Conservation (phyloP, 2,888 invertebrate species). For the Cheilosia vulpina region DNA sequence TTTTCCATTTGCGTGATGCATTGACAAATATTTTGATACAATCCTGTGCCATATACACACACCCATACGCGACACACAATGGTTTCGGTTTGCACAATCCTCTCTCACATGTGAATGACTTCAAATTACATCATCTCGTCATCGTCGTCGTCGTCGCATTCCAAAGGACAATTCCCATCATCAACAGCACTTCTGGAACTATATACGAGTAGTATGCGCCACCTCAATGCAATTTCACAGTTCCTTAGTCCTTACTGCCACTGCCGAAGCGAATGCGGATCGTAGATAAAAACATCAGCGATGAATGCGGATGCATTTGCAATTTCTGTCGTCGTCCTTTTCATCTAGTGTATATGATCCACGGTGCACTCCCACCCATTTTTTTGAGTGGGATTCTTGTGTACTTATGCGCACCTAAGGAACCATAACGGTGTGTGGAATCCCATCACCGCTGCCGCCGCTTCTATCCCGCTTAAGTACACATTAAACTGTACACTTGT, state of each 20-base stretch:
- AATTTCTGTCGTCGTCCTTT: conserved; percentile 68
- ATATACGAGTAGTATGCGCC: background rate
- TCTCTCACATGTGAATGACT: conserved; percentile 62
- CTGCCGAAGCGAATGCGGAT: conserved; percentile 59
- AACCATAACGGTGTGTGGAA: conserved; percentile 57
- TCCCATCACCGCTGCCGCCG: conserved; percentile 27
- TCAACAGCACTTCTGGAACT: conserved; percentile 19
- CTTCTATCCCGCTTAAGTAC: conserved; percentile 44
- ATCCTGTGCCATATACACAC: conserved; percentile 11
- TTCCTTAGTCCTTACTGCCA: conserved; percentile 61
- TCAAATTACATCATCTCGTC: conserved; percentile 60
- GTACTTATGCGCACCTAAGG: conserved; percentile 61
- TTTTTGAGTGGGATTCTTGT: conserved; percentile 24
- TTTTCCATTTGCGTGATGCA: conserved; percentile 72
- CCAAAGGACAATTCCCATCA: conserved; percentile 51
- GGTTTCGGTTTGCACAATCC: conserved; percentile 37
- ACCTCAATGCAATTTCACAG: conserved; percentile 71
- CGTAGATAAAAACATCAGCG: conserved; percentile 71
- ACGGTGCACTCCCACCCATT: background rate
- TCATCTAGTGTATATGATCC: conserved; percentile 6
- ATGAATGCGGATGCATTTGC: conserved; percentile 71
- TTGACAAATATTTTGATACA: conserved; percentile 67
- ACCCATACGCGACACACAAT: background rate
- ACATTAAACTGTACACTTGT: conserved; percentile 33
- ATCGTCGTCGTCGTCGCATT: conserved; percentile 21